Conservation (phyloP, 2,113 vertebrate genomes). For the Pterocles burchelli region DNA sequence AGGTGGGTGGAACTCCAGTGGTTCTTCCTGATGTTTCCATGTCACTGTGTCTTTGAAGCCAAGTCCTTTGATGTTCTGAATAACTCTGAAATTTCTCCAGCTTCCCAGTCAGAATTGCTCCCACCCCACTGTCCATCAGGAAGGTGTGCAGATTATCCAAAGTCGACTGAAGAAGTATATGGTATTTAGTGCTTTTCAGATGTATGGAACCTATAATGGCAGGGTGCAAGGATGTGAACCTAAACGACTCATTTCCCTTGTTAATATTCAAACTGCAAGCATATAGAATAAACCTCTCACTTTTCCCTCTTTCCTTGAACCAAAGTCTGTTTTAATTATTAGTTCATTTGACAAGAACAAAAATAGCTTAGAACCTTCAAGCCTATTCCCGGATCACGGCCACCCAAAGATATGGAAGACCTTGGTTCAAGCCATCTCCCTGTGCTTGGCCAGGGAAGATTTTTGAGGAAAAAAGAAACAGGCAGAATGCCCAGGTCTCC, state of each 20-base stretch:
- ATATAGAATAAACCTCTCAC: not conserved
- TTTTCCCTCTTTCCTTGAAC: not conserved
- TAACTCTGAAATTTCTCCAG: not conserved
- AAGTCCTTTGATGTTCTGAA: not conserved
- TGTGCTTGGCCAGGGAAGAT: not conserved
- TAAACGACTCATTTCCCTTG: not conserved
- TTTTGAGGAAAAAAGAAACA: not conserved
- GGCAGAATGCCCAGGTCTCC: not conserved
- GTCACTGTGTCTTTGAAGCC: not conserved
- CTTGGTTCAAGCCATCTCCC: not conserved
- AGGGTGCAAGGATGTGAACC: not conserved
- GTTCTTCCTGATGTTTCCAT: not conserved
- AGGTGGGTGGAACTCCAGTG: not conserved
- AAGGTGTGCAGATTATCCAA: not conserved
- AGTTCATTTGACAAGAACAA: not conserved
- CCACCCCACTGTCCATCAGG: not conserved
- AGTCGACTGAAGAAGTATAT: not conserved
- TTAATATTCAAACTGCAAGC: not conserved
- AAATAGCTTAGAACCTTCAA: not conserved
- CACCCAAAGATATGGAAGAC: rapidly evolving
- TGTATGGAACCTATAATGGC: not conserved
- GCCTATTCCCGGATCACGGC: not conserved
- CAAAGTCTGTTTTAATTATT: not conserved
- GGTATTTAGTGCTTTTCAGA: not conserved
- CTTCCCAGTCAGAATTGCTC: not conserved